Evolutionary conservation across 1,140 invertebrate species (phyloP).

Genomic region (Acyrthosiphon pisum): DNA sequence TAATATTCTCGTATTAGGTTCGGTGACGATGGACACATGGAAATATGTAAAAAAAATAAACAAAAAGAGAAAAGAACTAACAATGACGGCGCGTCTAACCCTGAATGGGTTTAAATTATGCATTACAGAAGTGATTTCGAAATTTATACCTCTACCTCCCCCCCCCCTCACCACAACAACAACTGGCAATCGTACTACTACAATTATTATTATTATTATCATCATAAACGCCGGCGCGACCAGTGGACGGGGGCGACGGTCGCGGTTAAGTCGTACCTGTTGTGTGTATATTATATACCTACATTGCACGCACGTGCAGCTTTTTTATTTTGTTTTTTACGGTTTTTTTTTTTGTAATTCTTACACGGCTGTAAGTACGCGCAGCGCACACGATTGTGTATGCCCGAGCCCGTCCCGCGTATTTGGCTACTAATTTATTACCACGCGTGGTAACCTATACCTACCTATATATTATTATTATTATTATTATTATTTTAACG

Average conservation of each 20-base stretch:
- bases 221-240: neutral
- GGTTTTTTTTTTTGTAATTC: neutral
- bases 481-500: neutral
- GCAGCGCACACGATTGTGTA: neutral
- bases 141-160: neutral
- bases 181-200: neutral
- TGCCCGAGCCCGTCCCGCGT: neutral
- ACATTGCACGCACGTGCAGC: neutral
- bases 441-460: neutral
- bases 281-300: neutral
- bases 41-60: neutral
- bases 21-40: neutral
- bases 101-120: constrained; percentile 19
- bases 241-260: neutral
- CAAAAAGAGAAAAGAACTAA: neutral
- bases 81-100: neutral
- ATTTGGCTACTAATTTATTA: constrained; percentile 3
- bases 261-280: neutral
- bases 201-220: neutral
- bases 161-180: too few species aligned
- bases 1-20: too few species aligned
- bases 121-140: constrained; percentile 33
- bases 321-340: neutral
- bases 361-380: neutral
- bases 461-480: neutral